phyloP scores from a whole-genome alignment of 2,797 vertebrate species.

The Mergus octosetaceus region DNA sequence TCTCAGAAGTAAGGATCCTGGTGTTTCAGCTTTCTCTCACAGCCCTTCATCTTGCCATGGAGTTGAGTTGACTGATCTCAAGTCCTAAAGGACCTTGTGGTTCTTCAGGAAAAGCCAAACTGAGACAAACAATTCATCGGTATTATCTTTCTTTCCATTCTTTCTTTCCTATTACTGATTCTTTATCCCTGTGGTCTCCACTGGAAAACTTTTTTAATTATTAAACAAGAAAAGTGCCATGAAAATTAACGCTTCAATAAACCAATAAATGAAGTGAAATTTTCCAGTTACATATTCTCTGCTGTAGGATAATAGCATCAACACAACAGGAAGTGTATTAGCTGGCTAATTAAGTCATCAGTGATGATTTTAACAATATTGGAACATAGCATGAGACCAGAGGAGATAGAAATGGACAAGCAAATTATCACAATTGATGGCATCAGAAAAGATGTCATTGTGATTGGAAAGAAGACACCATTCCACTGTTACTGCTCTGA shows the following conservation, averaged over 20 bases:
- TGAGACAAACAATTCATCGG: neutral
- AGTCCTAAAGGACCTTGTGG: neutral
- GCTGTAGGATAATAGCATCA: neutral
- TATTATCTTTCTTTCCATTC: neutral
- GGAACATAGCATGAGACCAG: neutral
- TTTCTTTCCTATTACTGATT: neutral
- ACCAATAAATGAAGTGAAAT: neutral
- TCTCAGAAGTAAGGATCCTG: neutral
- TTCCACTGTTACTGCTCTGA: neutral
- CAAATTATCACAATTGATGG: neutral
- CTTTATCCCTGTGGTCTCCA: neutral
- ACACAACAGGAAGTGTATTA: neutral
- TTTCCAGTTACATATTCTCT: neutral
- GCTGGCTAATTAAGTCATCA: slow-evolving; percentile 15
- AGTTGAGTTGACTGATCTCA: neutral
- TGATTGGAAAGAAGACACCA: neutral
- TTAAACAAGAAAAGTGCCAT: neutral
- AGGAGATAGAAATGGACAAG: neutral
- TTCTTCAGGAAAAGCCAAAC: neutral
- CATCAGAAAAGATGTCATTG: neutral
- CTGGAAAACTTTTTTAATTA: neutral
- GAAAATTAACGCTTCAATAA: slow-evolving; percentile 14
- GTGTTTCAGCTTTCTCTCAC: neutral
- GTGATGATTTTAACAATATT: slow-evolving; percentile 7
- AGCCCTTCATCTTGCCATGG: neutral